Conservation (phyloP, 1,140 invertebrate genomes). For the Drosophila bocqueti region DNA sequence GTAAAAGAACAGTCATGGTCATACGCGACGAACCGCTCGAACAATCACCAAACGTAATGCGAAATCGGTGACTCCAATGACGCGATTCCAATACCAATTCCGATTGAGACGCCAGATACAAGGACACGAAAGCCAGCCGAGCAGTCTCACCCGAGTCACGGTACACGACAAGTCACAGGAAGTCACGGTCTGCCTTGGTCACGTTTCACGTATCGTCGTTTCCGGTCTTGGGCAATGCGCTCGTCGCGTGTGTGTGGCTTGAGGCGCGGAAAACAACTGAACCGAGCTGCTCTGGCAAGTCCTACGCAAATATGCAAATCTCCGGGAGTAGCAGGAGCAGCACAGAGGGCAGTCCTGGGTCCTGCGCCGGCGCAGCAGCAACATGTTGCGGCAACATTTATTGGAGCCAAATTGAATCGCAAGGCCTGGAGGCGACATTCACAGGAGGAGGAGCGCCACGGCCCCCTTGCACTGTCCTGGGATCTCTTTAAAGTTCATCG, state of each 20-base stretch:
- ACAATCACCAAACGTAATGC: constrained; percentile 12
- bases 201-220: constrained; percentile 22
- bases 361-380: constrained; percentile 61
- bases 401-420: constrained; percentile 75
- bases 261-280: constrained; percentile 75
- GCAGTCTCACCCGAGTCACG: constrained; percentile 31
- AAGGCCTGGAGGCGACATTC: constrained; percentile 13
- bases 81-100: constrained; percentile 31
- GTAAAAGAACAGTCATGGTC: constrained; percentile 22
- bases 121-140: constrained; percentile 36
- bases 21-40: neutral
- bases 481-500: constrained; percentile 58
- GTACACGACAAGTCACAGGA: constrained; percentile 6
- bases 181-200: neutral
- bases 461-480: neutral
- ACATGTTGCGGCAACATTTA: constrained; percentile 80
- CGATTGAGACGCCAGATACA: constrained; percentile 37
- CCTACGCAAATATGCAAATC: constrained; percentile 65
- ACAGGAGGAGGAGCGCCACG: neutral
- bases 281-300: constrained; percentile 18
- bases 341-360: neutral
- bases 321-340: constrained; percentile 12
- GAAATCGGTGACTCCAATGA: constrained; percentile 48
- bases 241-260: constrained; percentile 69
- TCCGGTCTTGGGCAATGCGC: constrained; percentile 27